phyloP scores from a whole-genome alignment of 2,797 vertebrate genomes.

The Pangasius mekongensis region DNA sequence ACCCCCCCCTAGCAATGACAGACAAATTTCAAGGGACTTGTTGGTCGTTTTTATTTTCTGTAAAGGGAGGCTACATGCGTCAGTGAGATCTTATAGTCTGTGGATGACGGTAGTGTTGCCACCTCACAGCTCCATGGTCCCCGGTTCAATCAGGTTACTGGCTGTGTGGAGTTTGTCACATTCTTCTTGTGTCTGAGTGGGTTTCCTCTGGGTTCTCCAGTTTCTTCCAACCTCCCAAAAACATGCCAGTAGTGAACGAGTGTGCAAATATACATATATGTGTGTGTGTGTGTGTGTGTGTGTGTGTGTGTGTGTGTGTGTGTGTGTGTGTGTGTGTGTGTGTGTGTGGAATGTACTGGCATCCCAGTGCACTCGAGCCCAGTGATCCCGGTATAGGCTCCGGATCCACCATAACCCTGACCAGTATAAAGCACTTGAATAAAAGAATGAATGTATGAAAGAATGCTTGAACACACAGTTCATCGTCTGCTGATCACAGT shows the following conservation, averaged over 20 bases:
- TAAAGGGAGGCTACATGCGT: constrained; percentile 16
- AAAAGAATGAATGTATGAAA: not conserved
- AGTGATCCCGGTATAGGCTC: not conserved
- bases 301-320: not conserved
- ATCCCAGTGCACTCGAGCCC: not conserved
- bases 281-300: not conserved
- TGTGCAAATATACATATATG: not conserved
- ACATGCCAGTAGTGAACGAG: not conserved
- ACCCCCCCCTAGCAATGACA: not conserved
- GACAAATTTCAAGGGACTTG: not conserved
- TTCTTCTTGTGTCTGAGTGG: not conserved
- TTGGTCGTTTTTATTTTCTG: not conserved
- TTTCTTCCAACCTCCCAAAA: not conserved
- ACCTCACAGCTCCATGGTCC: not conserved
- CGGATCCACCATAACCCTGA: not conserved
- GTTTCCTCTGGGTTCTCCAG: not conserved
- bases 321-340: not conserved
- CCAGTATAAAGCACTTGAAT: not conserved
- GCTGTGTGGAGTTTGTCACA: too few relatives aligned
- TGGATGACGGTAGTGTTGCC: not conserved
- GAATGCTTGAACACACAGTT: not conserved
- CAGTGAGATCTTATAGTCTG: not conserved
- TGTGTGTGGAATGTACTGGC: not conserved
- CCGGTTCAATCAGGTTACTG: not conserved
- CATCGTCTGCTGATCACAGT: not conserved